Conservation (phyloP, 1,140 invertebrate genomes). For the Drosophila burlai region DNA sequence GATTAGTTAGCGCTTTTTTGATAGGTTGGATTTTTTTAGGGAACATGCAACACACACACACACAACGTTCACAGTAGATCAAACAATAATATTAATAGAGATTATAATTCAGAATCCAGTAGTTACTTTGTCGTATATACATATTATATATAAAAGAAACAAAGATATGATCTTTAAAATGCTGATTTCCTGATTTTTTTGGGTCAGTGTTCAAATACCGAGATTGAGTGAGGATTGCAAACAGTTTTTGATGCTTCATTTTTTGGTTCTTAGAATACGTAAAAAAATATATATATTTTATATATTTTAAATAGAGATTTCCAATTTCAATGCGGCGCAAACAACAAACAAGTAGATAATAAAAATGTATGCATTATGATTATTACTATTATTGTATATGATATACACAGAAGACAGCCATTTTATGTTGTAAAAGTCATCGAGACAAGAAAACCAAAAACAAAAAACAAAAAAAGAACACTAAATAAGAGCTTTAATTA, state of each 20-base stretch:
- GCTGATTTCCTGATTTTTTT: constrained; percentile 75
- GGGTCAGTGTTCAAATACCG: constrained; percentile 66
- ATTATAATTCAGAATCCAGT: constrained; percentile 73
- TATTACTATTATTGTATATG: constrained; percentile 36
- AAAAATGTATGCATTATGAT: constrained; percentile 57
- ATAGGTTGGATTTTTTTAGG: constrained; percentile 63
- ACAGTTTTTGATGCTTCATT: constrained; percentile 54
- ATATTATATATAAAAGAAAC: not conserved
- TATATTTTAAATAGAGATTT: constrained; percentile 74
- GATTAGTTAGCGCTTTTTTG: constrained; percentile 69
- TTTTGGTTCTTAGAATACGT: constrained; percentile 43
- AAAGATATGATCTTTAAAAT: constrained; percentile 75
- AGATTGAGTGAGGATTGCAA: constrained; percentile 51
- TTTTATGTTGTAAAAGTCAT: constrained; percentile 67
- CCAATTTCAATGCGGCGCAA: constrained; percentile 35
- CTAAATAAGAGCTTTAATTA: constrained; percentile 84
- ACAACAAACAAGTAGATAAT: constrained; percentile 33
- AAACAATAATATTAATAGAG: constrained; percentile 50
- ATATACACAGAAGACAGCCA: constrained; percentile 60
- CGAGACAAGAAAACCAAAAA: constrained; percentile 43
- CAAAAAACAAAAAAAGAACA: constrained; percentile 50
- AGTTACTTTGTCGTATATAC: constrained; percentile 79
- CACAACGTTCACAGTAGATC: constrained; percentile 45
- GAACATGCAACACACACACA: constrained; percentile 26
- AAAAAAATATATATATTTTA: constrained; percentile 58